Base-by-base conservation (phyloP, 1,140 invertebrate genomes). In the Drosophila punjabiensis region DNA sequence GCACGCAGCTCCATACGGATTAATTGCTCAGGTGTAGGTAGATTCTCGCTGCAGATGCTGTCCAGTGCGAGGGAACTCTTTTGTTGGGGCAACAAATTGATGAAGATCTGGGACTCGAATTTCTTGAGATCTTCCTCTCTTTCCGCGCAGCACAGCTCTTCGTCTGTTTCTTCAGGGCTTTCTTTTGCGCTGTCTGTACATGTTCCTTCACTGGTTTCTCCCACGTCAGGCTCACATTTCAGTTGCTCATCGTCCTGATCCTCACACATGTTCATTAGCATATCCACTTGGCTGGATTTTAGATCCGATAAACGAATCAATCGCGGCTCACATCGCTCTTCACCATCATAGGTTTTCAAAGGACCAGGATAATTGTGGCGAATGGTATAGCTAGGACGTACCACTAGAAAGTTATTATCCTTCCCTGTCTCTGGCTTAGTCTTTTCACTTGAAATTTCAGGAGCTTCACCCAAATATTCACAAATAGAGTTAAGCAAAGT, bases 341-440 rank as follows among this genome's bases (percentile, higher is more conserved):
- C 79, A 0, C 82, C 86, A 55, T 89, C 86, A 20, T 90, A 89
- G 71, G 82, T 89, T 16, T 58, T 32, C 41, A 90, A 47, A 1
- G 70, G 79, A 13, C 50, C 18, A 1, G 86, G 82, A 71, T 89
- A 89, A 0, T 56, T 65, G 30, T 89, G 24, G 4, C 68, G 48
- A 9, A 88, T 89, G 3, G 45, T 81, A 24, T 81, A 81, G 24
- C 79, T 80, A 10, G 47, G 35, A 50, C 70, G 11, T 20, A 28
- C 3, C 0, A 62, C 32, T 24, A 48, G 14, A 5, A 18, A 28
- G 18, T 6, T 4, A 7, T 16, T 28, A 8, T 14, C 1, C n/a
- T 41, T 3, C 3, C 10, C 14, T 2, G 4, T 4, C 3, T n/a
- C 8, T 9, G 24, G n/a, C 28, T 4, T 13, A 8, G 6, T 18